These are phyloP conservation scores for Dasysyrphus albostriatus DNA, from an alignment of 2,888 invertebrate genomes.

Conservation along the genomic window DNA sequence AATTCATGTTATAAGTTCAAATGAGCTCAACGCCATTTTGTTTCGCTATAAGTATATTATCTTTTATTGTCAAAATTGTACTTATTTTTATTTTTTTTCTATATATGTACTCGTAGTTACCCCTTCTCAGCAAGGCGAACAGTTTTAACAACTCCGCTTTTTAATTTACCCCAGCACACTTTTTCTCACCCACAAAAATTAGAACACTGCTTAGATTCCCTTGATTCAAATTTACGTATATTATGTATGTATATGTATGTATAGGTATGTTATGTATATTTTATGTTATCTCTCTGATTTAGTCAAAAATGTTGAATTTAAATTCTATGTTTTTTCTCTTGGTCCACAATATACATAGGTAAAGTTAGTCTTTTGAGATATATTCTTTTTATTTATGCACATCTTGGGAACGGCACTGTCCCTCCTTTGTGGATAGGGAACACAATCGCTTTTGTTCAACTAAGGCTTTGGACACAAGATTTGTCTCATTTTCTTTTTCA, in stretches of 20 bases:
- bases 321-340: constrained; percentile 7
- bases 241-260: no score
- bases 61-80: no score
- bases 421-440: not conserved
- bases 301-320: constrained; percentile 18
- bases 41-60: no score
- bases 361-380: constrained; percentile 3
- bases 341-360: not conserved
- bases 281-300: constrained; percentile 10
- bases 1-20: no score
- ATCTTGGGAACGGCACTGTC: not conserved
- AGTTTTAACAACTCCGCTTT: not conserved
- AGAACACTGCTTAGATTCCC: constrained; percentile 6
- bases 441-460: constrained; percentile 19
- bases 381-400: constrained; percentile 12
- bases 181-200: not conserved
- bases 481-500: not conserved
- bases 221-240: constrained; percentile 5
- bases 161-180: not conserved
- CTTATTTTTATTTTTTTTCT: no score
- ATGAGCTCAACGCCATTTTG: no score
- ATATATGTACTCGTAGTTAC: no score
- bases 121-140: not conserved
- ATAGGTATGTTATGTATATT: not conserved
- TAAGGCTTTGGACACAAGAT: constrained; percentile 21